These are phyloP conservation scores for Cordylochernes scorpioides DNA, from an alignment of 2,888 invertebrate genomes.

Conservation along the genomic window DNA sequence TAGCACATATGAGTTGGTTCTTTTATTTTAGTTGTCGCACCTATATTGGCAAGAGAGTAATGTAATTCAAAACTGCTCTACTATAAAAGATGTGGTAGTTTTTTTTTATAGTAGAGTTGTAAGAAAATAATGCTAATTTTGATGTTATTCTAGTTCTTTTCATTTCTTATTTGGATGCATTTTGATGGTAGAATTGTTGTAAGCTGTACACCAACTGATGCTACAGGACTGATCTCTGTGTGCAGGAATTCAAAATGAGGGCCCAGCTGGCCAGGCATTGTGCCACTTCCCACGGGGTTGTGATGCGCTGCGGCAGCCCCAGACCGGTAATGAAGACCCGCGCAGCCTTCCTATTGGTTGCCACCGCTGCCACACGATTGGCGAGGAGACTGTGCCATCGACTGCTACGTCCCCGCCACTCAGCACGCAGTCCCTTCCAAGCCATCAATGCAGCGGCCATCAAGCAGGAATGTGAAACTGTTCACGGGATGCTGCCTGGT, in stretches of 20 bases:
- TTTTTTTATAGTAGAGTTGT: too few species aligned
- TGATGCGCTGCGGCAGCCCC: slow-evolving; percentile 34
- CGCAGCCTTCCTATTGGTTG: slow-evolving; percentile 79
- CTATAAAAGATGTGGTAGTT: too few species aligned
- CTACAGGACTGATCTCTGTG: slow-evolving; percentile 2
- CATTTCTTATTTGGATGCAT: too few species aligned
- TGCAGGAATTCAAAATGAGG: slow-evolving; percentile 65
- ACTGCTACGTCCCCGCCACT: slow-evolving; percentile 40
- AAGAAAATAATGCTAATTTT: background rate
- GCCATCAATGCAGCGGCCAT: slow-evolving; percentile 34
- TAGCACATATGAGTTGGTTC: too few species aligned
- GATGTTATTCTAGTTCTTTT: background rate
- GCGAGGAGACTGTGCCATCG: slow-evolving; percentile 53
- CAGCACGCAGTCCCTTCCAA: slow-evolving; percentile 54
- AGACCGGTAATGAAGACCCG: slow-evolving; percentile 89
- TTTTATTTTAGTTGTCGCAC: too few species aligned
- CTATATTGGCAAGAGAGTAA: too few species aligned
- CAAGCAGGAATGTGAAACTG: slow-evolving; percentile 66
- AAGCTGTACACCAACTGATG: background rate
- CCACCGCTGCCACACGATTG: slow-evolving; percentile 61
- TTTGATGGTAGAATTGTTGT: too few species aligned
- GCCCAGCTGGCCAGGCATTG: slow-evolving; percentile 78
- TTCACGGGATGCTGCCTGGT: too few species aligned
- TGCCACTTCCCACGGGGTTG: slow-evolving; percentile 59
- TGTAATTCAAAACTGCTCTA: too few species aligned